Conservation (phyloP, 2,888 invertebrate species). For the Latrodectus elegans region DNA sequence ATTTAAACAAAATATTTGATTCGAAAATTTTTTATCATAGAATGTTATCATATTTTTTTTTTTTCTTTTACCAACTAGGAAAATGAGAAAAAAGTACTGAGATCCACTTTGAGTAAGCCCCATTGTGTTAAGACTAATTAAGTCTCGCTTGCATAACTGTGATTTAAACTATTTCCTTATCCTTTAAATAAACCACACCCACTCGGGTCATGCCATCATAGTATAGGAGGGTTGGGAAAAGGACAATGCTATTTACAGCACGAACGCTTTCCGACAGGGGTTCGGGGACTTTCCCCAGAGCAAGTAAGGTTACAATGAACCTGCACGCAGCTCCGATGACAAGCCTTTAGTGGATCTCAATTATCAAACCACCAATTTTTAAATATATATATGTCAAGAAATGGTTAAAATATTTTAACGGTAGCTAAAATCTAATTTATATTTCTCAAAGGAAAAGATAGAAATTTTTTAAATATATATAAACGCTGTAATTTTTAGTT, state of each 20-base stretch:
- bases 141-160: slow-evolving; percentile 2
- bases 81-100: background rate
- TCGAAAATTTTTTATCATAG: too few species aligned
- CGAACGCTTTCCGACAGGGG: slow-evolving; percentile 21
- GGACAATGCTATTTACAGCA: slow-evolving; percentile 7
- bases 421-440: too few species aligned
- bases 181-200: background rate
- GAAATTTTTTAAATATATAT: too few species aligned
- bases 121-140: background rate
- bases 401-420: too few species aligned
- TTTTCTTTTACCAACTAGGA: too few species aligned
- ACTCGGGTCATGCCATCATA: slow-evolving; percentile 11
- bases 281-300: slow-evolving; percentile 49
- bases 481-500: too few species aligned
- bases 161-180: slow-evolving; percentile 17
- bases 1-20: too few species aligned
- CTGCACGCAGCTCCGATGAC: slow-evolving; percentile 20
- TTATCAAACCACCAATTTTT: background rate
- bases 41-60: too few species aligned
- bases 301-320: background rate
- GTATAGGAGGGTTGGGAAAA: slow-evolving; percentile 4
- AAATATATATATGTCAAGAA: background rate
- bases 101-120: slow-evolving; percentile 9
- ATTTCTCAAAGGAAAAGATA: too few species aligned
- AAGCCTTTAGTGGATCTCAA: slow-evolving; percentile 3